These are phyloP conservation scores for Xanthorhoe designata DNA, from an alignment of 2,888 invertebrate species.

Conservation along the genomic window DNA sequence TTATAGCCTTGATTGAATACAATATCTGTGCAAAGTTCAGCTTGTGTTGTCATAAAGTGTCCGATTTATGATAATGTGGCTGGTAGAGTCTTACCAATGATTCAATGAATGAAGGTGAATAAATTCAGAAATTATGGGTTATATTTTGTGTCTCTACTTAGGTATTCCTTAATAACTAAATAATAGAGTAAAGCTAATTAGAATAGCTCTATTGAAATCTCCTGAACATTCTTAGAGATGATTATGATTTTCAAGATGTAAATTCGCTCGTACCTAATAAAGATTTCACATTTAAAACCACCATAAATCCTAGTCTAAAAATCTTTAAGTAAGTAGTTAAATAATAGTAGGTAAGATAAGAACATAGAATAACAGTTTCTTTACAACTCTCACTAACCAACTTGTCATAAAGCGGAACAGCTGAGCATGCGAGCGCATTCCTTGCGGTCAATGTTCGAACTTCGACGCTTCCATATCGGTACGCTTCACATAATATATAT, in stretches of 20 bases:
- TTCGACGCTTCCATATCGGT: constrained; percentile 12
- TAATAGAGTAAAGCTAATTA: too few relatives aligned
- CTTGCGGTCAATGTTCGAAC: constrained; percentile 35
- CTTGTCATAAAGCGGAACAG: constrained; percentile 32
- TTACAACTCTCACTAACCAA: constrained; percentile 19
- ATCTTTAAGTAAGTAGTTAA: background rate
- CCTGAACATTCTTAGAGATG: too few relatives aligned
- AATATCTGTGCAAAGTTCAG: constrained; percentile 35
- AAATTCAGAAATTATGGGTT: background rate
- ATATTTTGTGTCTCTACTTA: background rate
- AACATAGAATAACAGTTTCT: background rate
- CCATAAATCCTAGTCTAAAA: background rate
- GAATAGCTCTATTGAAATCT: too few relatives aligned
- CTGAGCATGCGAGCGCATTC: constrained; percentile 34
- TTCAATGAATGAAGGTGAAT: constrained; percentile 6
- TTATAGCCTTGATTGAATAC: constrained; percentile 28
- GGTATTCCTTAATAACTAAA: too few relatives aligned
- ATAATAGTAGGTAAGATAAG: background rate
- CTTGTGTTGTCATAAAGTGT: constrained; percentile 23
- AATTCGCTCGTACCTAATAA: too few relatives aligned
- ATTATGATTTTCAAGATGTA: too few relatives aligned
- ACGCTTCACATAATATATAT: background rate
- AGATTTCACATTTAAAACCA: too few relatives aligned
- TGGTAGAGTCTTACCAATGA: background rate
- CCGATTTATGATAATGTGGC: constrained; percentile 10